A percentile compares a stretch with the other conserved stretches of the same genome.
These are phyloP conservation scores for Crocidura indochinensis DNA, from an alignment of 2,797 vertebrate genomes.

Conservation along the genomic window DNA sequence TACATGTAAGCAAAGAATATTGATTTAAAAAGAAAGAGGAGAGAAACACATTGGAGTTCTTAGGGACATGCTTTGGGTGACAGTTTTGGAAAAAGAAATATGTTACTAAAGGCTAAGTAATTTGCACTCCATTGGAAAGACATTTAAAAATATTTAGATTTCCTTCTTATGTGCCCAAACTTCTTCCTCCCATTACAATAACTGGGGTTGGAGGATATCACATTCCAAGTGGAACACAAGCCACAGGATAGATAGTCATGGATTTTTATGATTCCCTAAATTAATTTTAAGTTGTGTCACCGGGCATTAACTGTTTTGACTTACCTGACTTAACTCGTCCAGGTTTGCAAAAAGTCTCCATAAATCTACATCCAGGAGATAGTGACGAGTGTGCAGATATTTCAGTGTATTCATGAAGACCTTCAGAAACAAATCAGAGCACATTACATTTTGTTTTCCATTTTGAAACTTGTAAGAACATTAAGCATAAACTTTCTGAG, in stretches of 20 bases:
- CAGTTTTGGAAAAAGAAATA: constrained; percentile 34
- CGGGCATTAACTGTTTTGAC: constrained; percentile 54
- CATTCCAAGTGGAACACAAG: neutral
- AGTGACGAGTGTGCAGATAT: constrained; percentile 92
- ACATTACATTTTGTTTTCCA: constrained; percentile 67
- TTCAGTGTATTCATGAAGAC: constrained; percentile 94
- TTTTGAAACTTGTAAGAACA: constrained; percentile 57
- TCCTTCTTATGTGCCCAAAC: constrained; percentile 4
- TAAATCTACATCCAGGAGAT: constrained; percentile 93
- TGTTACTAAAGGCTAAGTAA: neutral
- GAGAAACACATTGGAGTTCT: neutral
- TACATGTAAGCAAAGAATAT: constrained; percentile 18
- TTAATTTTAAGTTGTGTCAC: constrained; percentile 21
- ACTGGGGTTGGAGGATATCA: neutral
- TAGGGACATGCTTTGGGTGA: constrained; percentile 50
- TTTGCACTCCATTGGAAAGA: neutral
- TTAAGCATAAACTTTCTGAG: constrained; percentile 3
- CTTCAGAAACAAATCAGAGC: constrained; percentile 86
- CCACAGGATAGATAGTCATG: neutral
- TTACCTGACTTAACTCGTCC: constrained; percentile 95
- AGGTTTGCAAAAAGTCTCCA: constrained; percentile 96
- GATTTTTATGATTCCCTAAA: neutral
- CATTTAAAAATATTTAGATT: neutral
- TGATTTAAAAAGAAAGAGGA: constrained; percentile 39
- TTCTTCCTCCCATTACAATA: neutral